Evolutionary conservation across 2,113 vertebrate species (phyloP).

Genomic region (Misgurnus anguillicaudatus): DNA sequence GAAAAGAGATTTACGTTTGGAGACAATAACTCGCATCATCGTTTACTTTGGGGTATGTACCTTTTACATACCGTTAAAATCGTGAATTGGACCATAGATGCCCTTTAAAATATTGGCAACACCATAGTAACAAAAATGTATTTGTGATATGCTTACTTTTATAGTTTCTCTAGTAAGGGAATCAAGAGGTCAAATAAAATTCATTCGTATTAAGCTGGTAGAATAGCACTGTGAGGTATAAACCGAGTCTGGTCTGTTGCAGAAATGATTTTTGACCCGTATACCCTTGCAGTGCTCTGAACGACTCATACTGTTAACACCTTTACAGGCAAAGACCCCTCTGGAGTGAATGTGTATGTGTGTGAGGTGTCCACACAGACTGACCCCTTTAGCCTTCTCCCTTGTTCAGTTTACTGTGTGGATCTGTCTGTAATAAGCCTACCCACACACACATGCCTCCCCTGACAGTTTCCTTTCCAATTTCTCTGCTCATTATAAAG

Average conservation of each 20-base stretch:
- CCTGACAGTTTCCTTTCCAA: conserved; percentile 67
- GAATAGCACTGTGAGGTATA: background rate
- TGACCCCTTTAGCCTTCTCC: conserved; percentile 53
- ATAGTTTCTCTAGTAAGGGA: background rate
- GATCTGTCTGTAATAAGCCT: conserved; percentile 40
- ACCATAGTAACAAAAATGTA: too few relatives aligned
- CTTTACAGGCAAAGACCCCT: conserved; percentile 58
- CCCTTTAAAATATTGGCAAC: too few relatives aligned
- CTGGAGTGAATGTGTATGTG: conserved; percentile 48
- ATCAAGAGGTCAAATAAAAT: background rate
- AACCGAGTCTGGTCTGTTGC: conserved; percentile 1
- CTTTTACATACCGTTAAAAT: too few relatives aligned
- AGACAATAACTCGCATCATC: too few relatives aligned
- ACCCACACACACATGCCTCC: conserved; percentile 50
- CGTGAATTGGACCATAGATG: too few relatives aligned
- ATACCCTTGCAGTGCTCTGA: conserved; percentile 64
- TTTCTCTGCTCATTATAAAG: conserved; percentile 76
- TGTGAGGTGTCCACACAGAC: conserved; percentile 43
- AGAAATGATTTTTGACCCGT: conserved; percentile 73
- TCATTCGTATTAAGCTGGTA: background rate
- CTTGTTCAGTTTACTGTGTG: conserved; percentile 67
- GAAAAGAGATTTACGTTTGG: too few relatives aligned
- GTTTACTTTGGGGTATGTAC: too few relatives aligned
- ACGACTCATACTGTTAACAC: conserved; percentile 70
- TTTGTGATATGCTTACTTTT: too few relatives aligned